Evolutionary conservation across 2,797 vertebrate species (phyloP).

Genomic region (Gambusia yucatana): DNA sequence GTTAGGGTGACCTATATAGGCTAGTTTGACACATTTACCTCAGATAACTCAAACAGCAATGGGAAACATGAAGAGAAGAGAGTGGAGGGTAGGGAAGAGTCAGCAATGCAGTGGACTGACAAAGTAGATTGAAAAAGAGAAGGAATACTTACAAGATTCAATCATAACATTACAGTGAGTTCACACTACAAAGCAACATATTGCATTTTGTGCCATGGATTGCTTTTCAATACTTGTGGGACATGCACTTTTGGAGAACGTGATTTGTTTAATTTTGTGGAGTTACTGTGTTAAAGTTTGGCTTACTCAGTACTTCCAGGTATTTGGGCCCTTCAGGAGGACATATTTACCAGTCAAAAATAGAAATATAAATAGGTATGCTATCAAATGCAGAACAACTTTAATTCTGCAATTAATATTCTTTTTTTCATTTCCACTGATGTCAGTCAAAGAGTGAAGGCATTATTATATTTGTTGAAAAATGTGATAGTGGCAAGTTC

Average conservation of each 20-base stretch:
- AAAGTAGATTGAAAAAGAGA: conserved; percentile 40
- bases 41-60: conserved; percentile 49
- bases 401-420: not conserved
- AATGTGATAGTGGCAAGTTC: not conserved
- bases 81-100: conserved; percentile 38
- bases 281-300: not conserved
- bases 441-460: not conserved
- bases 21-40: conserved; percentile 73
- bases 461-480: not conserved
- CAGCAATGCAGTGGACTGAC: conserved; percentile 17
- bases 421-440: not conserved
- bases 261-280: not conserved
- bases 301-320: too few relatives aligned
- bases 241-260: conserved; percentile 9
- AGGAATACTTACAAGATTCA: conserved; percentile 20
- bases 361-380: not conserved
- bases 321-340: not conserved
- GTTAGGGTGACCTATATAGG: conserved; percentile 68
- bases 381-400: not conserved
- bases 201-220: not conserved
- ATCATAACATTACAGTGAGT: not conserved
- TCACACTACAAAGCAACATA: conserved; percentile 6
- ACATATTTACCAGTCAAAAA: not conserved
- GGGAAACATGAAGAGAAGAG: conserved; percentile 33
- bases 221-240: conserved; percentile 11